Conservation (phyloP, 2,888 invertebrate species). For the Hypena proboscidalis region DNA sequence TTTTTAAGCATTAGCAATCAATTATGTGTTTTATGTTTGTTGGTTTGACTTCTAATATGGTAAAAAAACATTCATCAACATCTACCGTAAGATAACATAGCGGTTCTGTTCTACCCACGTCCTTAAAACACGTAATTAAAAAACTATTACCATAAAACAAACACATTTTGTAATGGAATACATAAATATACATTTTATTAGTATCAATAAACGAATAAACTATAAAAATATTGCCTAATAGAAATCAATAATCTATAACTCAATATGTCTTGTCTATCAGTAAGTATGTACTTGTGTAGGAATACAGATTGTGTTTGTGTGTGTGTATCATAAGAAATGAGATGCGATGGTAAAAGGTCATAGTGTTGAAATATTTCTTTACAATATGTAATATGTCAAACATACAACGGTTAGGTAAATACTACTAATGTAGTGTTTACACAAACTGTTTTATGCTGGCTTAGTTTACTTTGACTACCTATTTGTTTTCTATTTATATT, state of each 20-base stretch:
- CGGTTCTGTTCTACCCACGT: constrained; percentile 11
- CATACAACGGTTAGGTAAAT: too few relatives aligned
- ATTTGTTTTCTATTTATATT: too few relatives aligned
- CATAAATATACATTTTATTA: constrained; percentile 35
- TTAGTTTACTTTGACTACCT: too few relatives aligned
- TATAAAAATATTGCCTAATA: constrained; percentile 36
- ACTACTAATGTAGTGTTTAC: too few relatives aligned
- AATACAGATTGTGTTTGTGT: constrained; percentile 6
- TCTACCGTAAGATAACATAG: too few relatives aligned
- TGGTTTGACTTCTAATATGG: too few relatives aligned
- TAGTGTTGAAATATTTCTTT: too few relatives aligned
- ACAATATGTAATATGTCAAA: too few relatives aligned
- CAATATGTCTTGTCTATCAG: constrained; percentile 27
- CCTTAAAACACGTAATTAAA: constrained; percentile 20
- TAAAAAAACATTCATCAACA: too few relatives aligned
- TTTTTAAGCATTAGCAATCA: too few relatives aligned
- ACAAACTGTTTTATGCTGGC: too few relatives aligned
- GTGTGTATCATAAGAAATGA: constrained; percentile 26
- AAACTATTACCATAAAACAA: constrained; percentile 23
- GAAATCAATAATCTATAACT: constrained; percentile 39
- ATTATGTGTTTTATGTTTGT: too few relatives aligned
- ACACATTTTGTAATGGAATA: constrained; percentile 30
- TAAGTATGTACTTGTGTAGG: constrained; percentile 40
- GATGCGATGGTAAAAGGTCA: constrained; percentile 23
- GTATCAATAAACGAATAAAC: constrained; percentile 27